A percentile compares a stretch with the other conserved stretches of the same genome.
Conservation (phyloP, 2,888 invertebrate genomes). For the Cantharis rustica region DNA sequence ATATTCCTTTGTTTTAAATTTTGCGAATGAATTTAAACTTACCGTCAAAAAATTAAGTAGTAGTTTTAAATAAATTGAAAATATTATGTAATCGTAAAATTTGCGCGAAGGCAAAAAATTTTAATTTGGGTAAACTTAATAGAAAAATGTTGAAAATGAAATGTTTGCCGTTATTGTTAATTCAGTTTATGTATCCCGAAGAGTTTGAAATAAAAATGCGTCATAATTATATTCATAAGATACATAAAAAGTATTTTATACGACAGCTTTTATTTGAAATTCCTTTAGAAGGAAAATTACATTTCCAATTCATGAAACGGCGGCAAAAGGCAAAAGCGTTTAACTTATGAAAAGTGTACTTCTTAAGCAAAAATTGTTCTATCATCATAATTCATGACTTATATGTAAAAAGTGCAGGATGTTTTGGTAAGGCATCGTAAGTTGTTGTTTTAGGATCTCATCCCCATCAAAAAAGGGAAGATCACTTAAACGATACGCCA, state of each 20-base stretch:
- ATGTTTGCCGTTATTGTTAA: constrained; percentile 26
- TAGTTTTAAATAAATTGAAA: not conserved
- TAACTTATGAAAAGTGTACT: constrained; percentile 34
- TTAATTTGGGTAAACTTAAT: not conserved
- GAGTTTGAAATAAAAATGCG: constrained; percentile 39
- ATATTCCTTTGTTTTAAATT: no score
- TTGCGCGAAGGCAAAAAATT: not conserved
- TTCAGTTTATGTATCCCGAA: constrained; percentile 27
- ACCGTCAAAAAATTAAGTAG: no score
- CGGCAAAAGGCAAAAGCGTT: constrained; percentile 36
- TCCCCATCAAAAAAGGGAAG: not conserved
- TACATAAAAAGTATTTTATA: constrained; percentile 48
- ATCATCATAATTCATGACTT: constrained; percentile 31
- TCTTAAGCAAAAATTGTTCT: constrained; percentile 36
- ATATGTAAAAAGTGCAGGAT: not conserved
- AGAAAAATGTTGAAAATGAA: not conserved
- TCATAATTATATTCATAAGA: constrained; percentile 49
- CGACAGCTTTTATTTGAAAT: constrained; percentile 46
- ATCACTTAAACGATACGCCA: not conserved
- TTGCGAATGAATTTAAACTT: no score
- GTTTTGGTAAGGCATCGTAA: not conserved
- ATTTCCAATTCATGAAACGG: constrained; percentile 54
- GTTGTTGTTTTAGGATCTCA: constrained; percentile 2
- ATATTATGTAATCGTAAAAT: not conserved
- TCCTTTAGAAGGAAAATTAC: constrained; percentile 51